These are phyloP conservation scores for Cettia cetti DNA, from an alignment of 2,113 vertebrate genomes.

Conservation along the genomic window DNA sequence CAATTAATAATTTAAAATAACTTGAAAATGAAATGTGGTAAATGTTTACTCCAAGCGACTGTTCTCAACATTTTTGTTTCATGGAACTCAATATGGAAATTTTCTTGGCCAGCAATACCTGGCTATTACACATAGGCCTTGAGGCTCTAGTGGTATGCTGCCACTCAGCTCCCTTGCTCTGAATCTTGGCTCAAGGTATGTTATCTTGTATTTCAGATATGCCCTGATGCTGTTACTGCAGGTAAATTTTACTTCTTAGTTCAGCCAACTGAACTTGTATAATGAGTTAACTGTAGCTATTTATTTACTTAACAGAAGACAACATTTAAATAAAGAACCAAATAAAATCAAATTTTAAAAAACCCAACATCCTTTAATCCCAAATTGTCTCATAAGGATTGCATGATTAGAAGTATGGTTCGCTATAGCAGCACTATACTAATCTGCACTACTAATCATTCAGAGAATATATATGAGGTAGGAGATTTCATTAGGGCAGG, in stretches of 20 bases:
- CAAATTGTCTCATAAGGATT: not conserved
- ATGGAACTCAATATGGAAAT: not conserved
- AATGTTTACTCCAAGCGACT: not conserved
- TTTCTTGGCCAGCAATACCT: not conserved
- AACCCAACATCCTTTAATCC: not conserved
- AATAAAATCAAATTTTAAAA: not conserved
- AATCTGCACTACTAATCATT: not conserved
- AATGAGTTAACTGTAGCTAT: not conserved
- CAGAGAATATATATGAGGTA: not conserved
- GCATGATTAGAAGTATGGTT: not conserved
- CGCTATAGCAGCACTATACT: not conserved
- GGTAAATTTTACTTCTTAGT: not conserved
- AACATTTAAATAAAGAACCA: not conserved
- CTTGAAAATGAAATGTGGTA: not conserved
- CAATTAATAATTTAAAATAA: not conserved
- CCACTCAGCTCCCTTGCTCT: not conserved
- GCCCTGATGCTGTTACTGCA: not conserved
- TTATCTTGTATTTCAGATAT: not conserved
- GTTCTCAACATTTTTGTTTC: not conserved
- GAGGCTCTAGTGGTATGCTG: not conserved
- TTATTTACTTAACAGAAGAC: not conserved
- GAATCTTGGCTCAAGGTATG: not conserved
- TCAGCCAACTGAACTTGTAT: not conserved
- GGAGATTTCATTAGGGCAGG: not conserved
- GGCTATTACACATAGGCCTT: not conserved